These are phyloP conservation scores for Lacerta bilineata DNA, from an alignment of 2,797 vertebrate genomes.

Conservation along the genomic window DNA sequence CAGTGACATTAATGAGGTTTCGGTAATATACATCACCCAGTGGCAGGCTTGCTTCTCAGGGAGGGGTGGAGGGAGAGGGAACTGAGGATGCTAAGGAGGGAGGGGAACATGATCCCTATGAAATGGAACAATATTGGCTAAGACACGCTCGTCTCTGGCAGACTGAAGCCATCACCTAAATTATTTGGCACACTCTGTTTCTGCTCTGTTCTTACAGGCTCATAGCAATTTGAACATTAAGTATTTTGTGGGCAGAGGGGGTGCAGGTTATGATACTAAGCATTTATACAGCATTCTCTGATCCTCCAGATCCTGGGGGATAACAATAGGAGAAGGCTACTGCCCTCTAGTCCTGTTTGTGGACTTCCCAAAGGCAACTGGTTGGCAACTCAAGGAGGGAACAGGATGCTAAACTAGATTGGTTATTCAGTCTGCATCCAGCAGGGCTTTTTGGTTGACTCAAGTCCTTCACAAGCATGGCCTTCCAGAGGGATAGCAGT, in stretches of 20 bases:
- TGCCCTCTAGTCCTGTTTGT: too few species aligned
- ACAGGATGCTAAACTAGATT: too few species aligned
- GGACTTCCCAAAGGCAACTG: too few species aligned
- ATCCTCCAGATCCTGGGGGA: too few species aligned
- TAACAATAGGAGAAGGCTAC: too few species aligned
- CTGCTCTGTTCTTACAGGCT: background rate
- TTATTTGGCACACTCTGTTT: slow-evolving; percentile 41
- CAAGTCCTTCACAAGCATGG: background rate
- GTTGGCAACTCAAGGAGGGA: too few species aligned
- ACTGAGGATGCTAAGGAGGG: slow-evolving; percentile 52
- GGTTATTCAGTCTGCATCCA: too few species aligned
- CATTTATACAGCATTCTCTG: background rate
- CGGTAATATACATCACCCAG: slow-evolving; percentile 18
- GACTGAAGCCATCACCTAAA: slow-evolving; percentile 64
- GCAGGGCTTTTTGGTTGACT: too few species aligned
- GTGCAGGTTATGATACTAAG: background rate
- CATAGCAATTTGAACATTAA: background rate
- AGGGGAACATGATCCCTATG: slow-evolving; percentile 64
- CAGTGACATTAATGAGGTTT: slow-evolving; percentile 65
- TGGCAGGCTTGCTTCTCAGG: slow-evolving; percentile 45
- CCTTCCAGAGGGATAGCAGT: background rate
- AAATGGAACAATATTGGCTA: slow-evolving; percentile 59
- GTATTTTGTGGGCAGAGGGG: background rate
- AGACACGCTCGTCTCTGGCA: slow-evolving; percentile 54
- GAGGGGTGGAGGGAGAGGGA: slow-evolving; percentile 30